These are phyloP conservation scores for Dolomedes plantarius DNA, from an alignment of 2,888 invertebrate species.

Conservation along the genomic window DNA sequence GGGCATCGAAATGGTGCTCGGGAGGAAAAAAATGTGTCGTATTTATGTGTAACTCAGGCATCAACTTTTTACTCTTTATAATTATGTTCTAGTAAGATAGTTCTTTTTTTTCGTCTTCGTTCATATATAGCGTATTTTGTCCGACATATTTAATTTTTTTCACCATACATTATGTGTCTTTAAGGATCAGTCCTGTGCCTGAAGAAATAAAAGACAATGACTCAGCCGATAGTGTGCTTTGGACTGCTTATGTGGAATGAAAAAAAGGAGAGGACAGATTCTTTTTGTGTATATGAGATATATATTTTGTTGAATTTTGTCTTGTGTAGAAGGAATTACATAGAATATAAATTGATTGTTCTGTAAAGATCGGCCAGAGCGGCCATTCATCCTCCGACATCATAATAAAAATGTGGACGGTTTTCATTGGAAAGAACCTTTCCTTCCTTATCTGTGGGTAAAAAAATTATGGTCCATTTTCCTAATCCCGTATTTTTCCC, in stretches of 20 bases:
- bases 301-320: conserved; percentile 19
- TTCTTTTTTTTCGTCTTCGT: conserved; percentile 5
- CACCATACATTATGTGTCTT: conserved; percentile 21
- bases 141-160: neutral
- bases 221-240: neutral
- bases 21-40: neutral
- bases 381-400: neutral
- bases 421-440: neutral
- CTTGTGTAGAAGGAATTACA: neutral
- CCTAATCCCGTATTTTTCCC: neutral
- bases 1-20: neutral
- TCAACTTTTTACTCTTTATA: conserved; percentile 55
- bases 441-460: neutral
- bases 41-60: conserved; percentile 37
- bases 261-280: neutral
- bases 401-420: neutral
- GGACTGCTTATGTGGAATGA: too few species aligned
- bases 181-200: neutral
- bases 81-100: conserved; percentile 26
- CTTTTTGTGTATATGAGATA: conserved; percentile 26
- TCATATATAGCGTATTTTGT: conserved; percentile 19
- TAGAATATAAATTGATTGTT: neutral
- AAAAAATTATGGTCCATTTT: neutral
- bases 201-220: neutral
- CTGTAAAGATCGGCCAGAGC: neutral